Evolutionary conservation across 2,113 vertebrate genomes (phyloP).

Genomic region (Hystrix cristata): DNA sequence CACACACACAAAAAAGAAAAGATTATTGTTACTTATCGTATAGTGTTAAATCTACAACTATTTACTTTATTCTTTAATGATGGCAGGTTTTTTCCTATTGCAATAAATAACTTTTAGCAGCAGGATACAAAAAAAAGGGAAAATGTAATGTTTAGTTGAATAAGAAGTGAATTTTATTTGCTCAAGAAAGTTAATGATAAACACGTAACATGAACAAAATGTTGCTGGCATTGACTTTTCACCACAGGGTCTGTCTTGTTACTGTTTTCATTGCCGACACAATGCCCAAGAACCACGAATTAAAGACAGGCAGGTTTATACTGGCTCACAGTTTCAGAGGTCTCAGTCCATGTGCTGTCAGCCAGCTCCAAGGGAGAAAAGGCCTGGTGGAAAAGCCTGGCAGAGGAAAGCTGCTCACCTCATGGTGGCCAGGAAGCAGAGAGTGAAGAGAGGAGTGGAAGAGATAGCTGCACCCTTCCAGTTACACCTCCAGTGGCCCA

Average conservation of each 20-base stretch:
- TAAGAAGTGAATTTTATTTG: slow-evolving; percentile 12
- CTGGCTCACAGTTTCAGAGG: background rate
- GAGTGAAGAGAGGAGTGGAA: background rate
- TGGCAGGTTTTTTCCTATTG: background rate
- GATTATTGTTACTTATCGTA: background rate
- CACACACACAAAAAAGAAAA: no score
- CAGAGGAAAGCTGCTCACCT: background rate
- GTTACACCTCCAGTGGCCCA: background rate
- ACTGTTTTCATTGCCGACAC: background rate
- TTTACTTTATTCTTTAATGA: background rate
- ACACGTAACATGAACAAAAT: background rate
- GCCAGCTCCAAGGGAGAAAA: background rate
- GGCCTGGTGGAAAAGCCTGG: background rate
- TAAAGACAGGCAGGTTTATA: background rate
- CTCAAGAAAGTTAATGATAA: background rate
- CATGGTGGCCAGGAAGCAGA: background rate
- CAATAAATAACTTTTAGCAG: background rate
- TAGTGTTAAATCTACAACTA: background rate
- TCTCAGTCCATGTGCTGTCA: background rate
- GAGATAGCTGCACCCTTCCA: background rate
- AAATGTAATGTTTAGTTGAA: background rate
- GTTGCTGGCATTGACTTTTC: background rate
- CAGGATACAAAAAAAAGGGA: background rate
- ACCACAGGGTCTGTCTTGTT: background rate
- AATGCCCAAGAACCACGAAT: background rate